Evolutionary conservation across 2,888 invertebrate genomes (phyloP), one percentile per base, ranked within the genome.

Genomic region (Polydrusus pterygomalis): DNA sequence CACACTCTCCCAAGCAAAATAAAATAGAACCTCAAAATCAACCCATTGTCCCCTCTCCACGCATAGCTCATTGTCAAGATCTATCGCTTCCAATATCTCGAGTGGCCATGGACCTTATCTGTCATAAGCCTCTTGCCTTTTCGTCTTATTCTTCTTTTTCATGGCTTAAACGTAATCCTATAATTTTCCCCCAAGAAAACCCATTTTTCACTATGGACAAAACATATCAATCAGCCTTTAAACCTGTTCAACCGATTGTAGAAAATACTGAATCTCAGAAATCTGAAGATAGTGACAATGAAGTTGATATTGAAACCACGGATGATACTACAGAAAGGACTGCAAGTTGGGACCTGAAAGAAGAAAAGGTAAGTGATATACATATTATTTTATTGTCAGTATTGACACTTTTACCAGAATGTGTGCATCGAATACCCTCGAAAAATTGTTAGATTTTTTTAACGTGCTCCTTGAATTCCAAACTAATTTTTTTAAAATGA

Each of bases 271-370:
- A 81, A 51, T 81, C 83, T 3, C 85, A 86, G 68, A 86, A 85
- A 79, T 91, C 90, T 77, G 91, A 92, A 71, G 89, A 92, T 11
- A 94, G 93, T 81, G 94, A 94, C 77, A 95, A 96, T 82, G 95
- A 95, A 85, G 95, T 96, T 11, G 96, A 96, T 84, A 95, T 96
- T 79, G 96, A 96, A 86, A 95, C 95, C 10, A 95, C 95, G 0
- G 95, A 95, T 83, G 95, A 95, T 80, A 94, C 94, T 77, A 83
- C 86, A n/a, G 87, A 88, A 34, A 80, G 84, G 5, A 79, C 83
- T n/a, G 60, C 72, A 6, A 82, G 79, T 63, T 90, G 90, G 89
- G 89, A 89, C 73, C 86, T 89, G 18, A 89, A 90, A 60, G 87
- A 89, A 70, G 89, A 90, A 84, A 88, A 89, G 87, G 90, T 89